Evolutionary conservation across 1,140 invertebrate species (phyloP).

Genomic region (Probaryconus sp.): DNA sequence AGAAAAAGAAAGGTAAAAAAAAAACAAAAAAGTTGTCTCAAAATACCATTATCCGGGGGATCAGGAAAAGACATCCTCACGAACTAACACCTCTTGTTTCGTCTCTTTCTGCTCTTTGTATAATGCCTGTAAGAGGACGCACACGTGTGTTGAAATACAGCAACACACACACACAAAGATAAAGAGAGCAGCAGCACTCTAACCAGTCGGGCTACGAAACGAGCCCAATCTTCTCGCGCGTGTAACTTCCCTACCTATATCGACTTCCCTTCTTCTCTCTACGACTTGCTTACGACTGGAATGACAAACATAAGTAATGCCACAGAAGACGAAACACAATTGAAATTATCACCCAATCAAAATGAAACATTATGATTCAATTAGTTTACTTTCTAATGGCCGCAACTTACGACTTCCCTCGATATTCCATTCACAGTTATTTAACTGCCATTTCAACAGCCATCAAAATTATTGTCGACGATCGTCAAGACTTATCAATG

Average conservation of each 20-base stretch:
- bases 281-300: conserved; percentile 50
- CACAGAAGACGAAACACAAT: conserved; percentile 51
- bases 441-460: no score
- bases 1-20: no score
- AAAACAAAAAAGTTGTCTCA: conserved; percentile 58
- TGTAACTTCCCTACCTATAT: conserved; percentile 60
- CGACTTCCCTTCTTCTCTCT: conserved; percentile 53
- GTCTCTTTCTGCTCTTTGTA: neutral
- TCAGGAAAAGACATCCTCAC: conserved; percentile 58
- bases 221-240: conserved; percentile 59
- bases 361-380: conserved; percentile 44
- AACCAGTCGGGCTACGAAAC: conserved; percentile 44
- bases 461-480: no score
- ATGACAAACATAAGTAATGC: conserved; percentile 61
- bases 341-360: conserved; percentile 44
- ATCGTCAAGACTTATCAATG: no score
- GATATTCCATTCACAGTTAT: no score
- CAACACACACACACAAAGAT: neutral
- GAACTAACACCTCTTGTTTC: conserved; percentile 45
- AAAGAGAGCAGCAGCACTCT: conserved; percentile 12
- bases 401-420: no score
- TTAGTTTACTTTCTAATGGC: conserved; percentile 36
- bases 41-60: conserved; percentile 61
- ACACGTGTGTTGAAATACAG: no score
- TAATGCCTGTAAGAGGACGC: conserved; percentile 8